Conservation (phyloP, 2,113 vertebrate genomes). For the Sinocyclocheilus anophthalmus region DNA sequence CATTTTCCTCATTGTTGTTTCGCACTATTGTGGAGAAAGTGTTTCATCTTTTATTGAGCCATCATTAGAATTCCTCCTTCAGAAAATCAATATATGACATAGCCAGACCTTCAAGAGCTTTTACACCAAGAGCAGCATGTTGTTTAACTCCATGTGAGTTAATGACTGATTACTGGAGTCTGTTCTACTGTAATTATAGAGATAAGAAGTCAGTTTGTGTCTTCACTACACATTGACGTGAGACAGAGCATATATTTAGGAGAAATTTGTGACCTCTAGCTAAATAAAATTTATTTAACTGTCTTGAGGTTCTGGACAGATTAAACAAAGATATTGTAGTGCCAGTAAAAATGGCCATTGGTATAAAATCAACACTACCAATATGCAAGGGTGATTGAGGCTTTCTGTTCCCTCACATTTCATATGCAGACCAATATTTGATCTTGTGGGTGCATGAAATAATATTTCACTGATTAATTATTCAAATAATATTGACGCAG, state of each 20-base stretch:
- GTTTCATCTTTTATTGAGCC: not conserved
- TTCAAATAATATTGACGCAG: conserved; percentile 47
- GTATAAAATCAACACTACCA: conserved; percentile 29
- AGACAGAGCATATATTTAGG: not conserved
- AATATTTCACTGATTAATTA: conserved; percentile 51
- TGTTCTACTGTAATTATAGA: not conserved
- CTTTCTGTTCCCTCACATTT: conserved; percentile 41
- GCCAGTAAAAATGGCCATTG: conserved; percentile 14
- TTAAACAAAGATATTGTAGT: conserved; percentile 18
- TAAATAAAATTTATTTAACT: conserved; percentile 23
- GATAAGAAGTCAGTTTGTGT: not conserved
- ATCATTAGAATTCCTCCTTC: not conserved
- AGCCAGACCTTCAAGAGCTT: not conserved
- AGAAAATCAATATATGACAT: not conserved
- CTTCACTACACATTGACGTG: not conserved
- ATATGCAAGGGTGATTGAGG: conserved; percentile 29
- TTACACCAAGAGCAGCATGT: not conserved
- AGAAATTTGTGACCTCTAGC: conserved; percentile 16
- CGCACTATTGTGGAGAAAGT: not conserved
- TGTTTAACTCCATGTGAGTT: conserved; percentile 15
- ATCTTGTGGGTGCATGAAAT: conserved; percentile 47
- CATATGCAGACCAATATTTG: conserved; percentile 44
- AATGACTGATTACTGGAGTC: not conserved
- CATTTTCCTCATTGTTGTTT: conserved; percentile 1
- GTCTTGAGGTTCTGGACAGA: conserved; percentile 3